Conservation (phyloP, 1,140 invertebrate species). For the Oryzaephilus surinamensis region DNA sequence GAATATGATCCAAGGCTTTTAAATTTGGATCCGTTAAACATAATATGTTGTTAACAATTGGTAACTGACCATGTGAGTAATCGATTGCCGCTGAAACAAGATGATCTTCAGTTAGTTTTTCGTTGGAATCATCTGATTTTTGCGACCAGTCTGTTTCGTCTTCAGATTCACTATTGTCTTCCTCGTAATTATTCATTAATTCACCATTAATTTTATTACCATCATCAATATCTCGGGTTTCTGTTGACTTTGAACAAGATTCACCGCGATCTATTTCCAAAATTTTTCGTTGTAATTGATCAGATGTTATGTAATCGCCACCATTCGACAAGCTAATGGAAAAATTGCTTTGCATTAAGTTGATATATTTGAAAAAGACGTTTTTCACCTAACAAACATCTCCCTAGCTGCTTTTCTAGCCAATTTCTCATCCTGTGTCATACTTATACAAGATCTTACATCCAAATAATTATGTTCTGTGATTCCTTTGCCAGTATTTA, state of each 20-base stretch:
- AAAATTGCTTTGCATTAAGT: slow-evolving; percentile 1
- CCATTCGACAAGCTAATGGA: slow-evolving; percentile 72
- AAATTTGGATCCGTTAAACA: slow-evolving; percentile 55
- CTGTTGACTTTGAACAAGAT: slow-evolving; percentile 28
- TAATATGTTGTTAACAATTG: slow-evolving; percentile 60
- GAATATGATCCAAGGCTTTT: slow-evolving; percentile 53
- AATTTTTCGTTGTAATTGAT: slow-evolving; percentile 59
- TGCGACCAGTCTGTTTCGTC: slow-evolving; percentile 30
- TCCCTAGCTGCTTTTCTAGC: slow-evolving; percentile 72
- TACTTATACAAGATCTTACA: slow-evolving; percentile 70
- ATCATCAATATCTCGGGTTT: slow-evolving; percentile 27
- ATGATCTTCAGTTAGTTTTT: slow-evolving; percentile 67
- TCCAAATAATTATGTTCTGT: slow-evolving; percentile 71
- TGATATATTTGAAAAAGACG: slow-evolving; percentile 1
- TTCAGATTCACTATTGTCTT: slow-evolving; percentile 27
- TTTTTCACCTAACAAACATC: slow-evolving; percentile 72
- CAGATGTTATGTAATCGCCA: slow-evolving; percentile 73
- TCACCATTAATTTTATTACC: slow-evolving; percentile 24
- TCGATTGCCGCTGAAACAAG: slow-evolving; percentile 69
- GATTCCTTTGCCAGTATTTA: slow-evolving; percentile 65
- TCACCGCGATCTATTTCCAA: slow-evolving; percentile 48
- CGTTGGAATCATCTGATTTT: slow-evolving; percentile 42
- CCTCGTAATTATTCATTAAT: slow-evolving; percentile 23
- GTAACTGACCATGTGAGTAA: slow-evolving; percentile 67
- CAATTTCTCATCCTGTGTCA: slow-evolving; percentile 74